phyloP scores from a whole-genome alignment of 2,113 vertebrate genomes.

The Clarias magur region DNA sequence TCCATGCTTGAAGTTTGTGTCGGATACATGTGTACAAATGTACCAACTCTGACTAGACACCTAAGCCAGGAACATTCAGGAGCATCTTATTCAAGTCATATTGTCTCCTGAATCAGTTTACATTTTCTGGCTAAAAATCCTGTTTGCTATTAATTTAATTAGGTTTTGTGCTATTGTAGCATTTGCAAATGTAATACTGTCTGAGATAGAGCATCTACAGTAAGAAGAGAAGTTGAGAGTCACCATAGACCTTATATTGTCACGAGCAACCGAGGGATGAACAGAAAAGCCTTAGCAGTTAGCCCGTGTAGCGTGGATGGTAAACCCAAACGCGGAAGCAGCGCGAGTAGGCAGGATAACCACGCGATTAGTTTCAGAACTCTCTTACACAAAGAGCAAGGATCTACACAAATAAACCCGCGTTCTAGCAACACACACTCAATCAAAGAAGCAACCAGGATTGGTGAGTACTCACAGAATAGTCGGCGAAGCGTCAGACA shows the following conservation, averaged over 20 bases:
- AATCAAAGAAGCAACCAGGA: no score
- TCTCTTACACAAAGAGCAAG: no score
- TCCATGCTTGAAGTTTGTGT: not conserved
- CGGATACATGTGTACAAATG: not conserved
- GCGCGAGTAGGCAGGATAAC: no score
- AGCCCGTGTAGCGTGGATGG: no score
- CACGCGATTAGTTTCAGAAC: no score
- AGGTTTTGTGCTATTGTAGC: not conserved
- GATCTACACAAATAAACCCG: no score
- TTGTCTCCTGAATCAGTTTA: not conserved
- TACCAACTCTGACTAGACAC: not conserved
- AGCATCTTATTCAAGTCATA: not conserved
- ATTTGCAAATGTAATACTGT: not conserved
- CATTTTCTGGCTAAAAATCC: not conserved
- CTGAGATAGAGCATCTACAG: not conserved
- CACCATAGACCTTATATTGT: not conserved
- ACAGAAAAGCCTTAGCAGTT: no score
- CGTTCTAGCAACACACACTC: no score
- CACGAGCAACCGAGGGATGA: no score
- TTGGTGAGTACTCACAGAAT: no score
- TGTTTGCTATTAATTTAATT: not conserved
- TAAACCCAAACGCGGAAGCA: no score
- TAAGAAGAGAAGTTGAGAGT: not conserved
- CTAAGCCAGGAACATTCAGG: not conserved
- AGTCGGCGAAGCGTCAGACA: no score